These are phyloP conservation scores for Oreochromis niloticus DNA, from an alignment of 2,113 vertebrate genomes.

Conservation along the genomic window DNA sequence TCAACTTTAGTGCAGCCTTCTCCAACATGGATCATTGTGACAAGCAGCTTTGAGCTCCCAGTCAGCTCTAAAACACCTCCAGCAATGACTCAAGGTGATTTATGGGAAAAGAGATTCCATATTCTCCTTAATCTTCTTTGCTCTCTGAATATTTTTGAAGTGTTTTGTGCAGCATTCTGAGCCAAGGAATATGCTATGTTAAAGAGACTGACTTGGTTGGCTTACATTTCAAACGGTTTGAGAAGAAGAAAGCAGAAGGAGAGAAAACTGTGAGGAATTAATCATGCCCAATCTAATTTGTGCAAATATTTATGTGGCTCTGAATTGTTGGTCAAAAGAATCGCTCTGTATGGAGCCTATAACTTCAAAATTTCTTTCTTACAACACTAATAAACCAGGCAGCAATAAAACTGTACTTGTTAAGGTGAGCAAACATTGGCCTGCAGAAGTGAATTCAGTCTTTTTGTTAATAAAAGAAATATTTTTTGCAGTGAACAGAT, in stretches of 20 bases:
- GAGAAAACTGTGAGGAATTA: not conserved
- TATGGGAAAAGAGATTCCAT: constrained; percentile 1
- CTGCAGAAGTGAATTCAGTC: too few relatives aligned
- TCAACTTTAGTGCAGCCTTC: not conserved
- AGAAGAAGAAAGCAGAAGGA: not conserved
- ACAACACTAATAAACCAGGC: not conserved
- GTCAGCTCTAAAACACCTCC: not conserved
- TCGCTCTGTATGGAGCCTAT: not conserved
- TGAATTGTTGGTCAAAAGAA: not conserved
- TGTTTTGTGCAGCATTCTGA: not conserved
- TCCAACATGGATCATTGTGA: not conserved
- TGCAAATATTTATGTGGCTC: not conserved
- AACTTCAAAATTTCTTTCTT: not conserved
- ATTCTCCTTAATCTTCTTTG: constrained; percentile 19
- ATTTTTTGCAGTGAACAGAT: too few relatives aligned
- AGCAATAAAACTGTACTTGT: not conserved
- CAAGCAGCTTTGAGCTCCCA: not conserved
- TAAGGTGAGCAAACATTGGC: too few relatives aligned
- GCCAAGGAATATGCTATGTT: not conserved
- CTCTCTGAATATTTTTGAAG: constrained; percentile 2
- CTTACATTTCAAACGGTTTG: not conserved
- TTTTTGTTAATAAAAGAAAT: too few relatives aligned
- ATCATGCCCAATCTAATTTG: not conserved
- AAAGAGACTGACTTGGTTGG: constrained; percentile 6
- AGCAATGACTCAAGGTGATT: constrained; percentile 8